Base-by-base conservation (phyloP, 2,797 vertebrate genomes). In the Artibeus lituratus region DNA sequence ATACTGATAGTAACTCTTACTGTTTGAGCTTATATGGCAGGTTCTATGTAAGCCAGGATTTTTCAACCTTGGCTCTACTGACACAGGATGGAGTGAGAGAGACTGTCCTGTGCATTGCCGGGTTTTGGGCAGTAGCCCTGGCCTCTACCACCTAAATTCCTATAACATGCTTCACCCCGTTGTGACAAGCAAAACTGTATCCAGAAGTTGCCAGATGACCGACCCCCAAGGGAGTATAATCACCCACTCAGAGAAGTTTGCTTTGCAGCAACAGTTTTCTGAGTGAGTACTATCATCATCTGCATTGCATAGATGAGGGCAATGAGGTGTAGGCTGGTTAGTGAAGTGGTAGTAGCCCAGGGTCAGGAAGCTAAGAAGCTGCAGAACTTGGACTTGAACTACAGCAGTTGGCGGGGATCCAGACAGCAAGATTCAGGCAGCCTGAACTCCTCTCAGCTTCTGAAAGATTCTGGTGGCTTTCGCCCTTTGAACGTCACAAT, bases 151-250 rank as follows among this genome's bases (percentile, higher is more conserved):
- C n/a, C 62, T 47, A 42, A 83, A 35, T 59, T 57, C 37, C 11
- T 29, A 24, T 32, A 22, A 42, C n/a, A 53, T 62, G 19, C 18
- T 3, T 22, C 59, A 26, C 8, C 21, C 74, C 32, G 12, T 32
- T 87, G 22, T 7, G 35, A 78, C 24, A 73, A 55, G 19, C 47
- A 67, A 39, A 94, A 84, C 21, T 44, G 12, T 51, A 57, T 19
- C 24, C 37, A 44, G 39, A 69, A 3, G 26, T 44, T 59, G 16
- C 55, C 81, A 70, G 73, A 73, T n/a, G 16, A 26, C 7, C n/a
- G n/a, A n/a, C n/a, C n/a, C 3, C 55, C 3, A 26, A 26, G 0
- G 29, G 42, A n/a, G 1, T 10, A 42, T 42, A 53, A 42, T 11
- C 0, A 19, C 21, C 19, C 15, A 1, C 10, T 49, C 62, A 74